Evolutionary conservation across 2,888 invertebrate genomes (phyloP).

Genomic region (Liodrosophila aerea): DNA sequence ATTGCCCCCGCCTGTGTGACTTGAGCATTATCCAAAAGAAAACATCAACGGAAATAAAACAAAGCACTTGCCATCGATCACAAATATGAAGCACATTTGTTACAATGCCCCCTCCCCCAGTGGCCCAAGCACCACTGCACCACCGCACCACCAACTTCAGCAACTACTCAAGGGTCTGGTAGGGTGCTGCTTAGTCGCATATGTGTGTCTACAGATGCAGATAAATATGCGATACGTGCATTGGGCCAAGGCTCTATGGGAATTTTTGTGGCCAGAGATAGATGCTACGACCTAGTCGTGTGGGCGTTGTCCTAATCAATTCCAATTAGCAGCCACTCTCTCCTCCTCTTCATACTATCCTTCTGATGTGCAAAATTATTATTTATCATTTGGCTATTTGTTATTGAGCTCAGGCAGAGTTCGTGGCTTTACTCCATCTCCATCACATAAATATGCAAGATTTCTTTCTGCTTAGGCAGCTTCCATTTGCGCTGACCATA

Average conservation of each 20-base stretch:
- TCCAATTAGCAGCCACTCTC: slow-evolving; percentile 79
- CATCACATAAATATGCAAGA: slow-evolving; percentile 1
- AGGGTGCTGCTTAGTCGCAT: slow-evolving; percentile 57
- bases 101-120: too few species aligned
- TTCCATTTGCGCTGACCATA: slow-evolving; percentile 28
- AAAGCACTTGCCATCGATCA: slow-evolving; percentile 79
- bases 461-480: slow-evolving; percentile 16
- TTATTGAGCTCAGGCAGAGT: slow-evolving; percentile 65
- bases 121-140: slow-evolving; percentile 30
- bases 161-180: slow-evolving; percentile 36
- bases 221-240: slow-evolving; percentile 80
- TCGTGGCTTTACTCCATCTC: slow-evolving; percentile 1
- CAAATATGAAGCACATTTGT: slow-evolving; percentile 80
- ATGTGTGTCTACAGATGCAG: slow-evolving; percentile 77
- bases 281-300: not conserved
- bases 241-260: slow-evolving; percentile 29
- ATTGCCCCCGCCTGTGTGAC: slow-evolving; percentile 47
- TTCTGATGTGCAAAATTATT: slow-evolving; percentile 82
- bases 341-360: slow-evolving; percentile 21
- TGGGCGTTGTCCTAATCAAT: slow-evolving; percentile 78
- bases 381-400: slow-evolving; percentile 82
- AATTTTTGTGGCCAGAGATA: not conserved
- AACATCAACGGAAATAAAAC: slow-evolving; percentile 58
- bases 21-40: slow-evolving; percentile 24
- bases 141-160: slow-evolving; percentile 37